These are phyloP conservation scores for Herpetotheres cachinnans DNA, from an alignment of 2,113 vertebrate species.

Conservation along the genomic window DNA sequence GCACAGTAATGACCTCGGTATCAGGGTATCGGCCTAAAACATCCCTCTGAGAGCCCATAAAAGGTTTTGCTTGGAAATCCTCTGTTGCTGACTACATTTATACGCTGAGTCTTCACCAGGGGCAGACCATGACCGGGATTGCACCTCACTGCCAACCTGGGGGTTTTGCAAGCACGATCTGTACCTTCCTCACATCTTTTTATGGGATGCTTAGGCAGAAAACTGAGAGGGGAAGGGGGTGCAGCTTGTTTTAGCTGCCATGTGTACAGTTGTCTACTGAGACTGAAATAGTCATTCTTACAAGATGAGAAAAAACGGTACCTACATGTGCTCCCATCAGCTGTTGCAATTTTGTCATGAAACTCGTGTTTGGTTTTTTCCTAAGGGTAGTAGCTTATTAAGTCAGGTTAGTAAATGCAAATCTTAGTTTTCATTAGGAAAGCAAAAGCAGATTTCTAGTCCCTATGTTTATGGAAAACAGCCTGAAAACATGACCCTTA, in stretches of 20 bases:
- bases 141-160: background rate
- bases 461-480: background rate
- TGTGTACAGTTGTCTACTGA: background rate
- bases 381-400: background rate
- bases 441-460: background rate
- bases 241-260: background rate
- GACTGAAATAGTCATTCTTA: background rate
- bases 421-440: background rate
- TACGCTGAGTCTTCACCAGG: background rate
- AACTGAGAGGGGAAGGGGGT: background rate
- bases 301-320: background rate
- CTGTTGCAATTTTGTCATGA: background rate
- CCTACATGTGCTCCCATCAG: background rate
- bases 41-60: background rate
- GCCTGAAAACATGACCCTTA: background rate
- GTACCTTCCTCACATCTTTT: background rate
- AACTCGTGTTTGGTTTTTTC: background rate
- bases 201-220: background rate
- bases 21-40: background rate
- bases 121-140: rapidly evolving
- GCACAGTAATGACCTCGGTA: background rate
- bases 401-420: background rate
- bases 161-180: background rate
- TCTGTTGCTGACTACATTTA: background rate
- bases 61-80: background rate